Conservation (phyloP, 2,888 invertebrate genomes). For the Calameuta pallipes region DNA sequence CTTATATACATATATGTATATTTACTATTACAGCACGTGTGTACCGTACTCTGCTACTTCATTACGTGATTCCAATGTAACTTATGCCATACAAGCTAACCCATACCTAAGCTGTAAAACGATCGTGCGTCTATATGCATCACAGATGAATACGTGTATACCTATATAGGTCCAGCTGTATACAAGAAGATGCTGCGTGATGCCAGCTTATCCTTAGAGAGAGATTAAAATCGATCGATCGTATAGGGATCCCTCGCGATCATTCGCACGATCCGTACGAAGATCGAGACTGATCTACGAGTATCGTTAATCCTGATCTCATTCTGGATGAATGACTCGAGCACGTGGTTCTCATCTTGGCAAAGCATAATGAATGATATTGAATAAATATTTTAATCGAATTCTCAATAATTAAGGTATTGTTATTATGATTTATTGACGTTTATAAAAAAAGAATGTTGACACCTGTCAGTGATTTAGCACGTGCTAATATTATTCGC, state of each 20-base stretch:
- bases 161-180: background rate
- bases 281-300: background rate
- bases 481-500: background rate
- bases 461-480: background rate
- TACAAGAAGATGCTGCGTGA: background rate
- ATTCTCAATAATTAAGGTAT: background rate
- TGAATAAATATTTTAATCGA: too few species aligned
- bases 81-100: conserved; percentile 26
- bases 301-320: background rate
- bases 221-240: conserved; percentile 9
- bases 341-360: background rate
- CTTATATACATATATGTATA: conserved; percentile 21
- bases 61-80: conserved; percentile 35
- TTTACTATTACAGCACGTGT: conserved; percentile 35
- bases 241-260: conserved; percentile 4
- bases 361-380: background rate
- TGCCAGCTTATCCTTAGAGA: background rate
- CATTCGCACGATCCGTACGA: conserved; percentile 8
- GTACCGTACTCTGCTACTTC: conserved; percentile 33
- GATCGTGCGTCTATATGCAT: background rate
- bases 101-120: background rate
- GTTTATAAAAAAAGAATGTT: background rate
- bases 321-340: background rate
- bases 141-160: background rate
- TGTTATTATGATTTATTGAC: background rate